Evolutionary conservation across 1,140 invertebrate genomes (phyloP).

Genomic region (Trichogramma pretiosum): DNA sequence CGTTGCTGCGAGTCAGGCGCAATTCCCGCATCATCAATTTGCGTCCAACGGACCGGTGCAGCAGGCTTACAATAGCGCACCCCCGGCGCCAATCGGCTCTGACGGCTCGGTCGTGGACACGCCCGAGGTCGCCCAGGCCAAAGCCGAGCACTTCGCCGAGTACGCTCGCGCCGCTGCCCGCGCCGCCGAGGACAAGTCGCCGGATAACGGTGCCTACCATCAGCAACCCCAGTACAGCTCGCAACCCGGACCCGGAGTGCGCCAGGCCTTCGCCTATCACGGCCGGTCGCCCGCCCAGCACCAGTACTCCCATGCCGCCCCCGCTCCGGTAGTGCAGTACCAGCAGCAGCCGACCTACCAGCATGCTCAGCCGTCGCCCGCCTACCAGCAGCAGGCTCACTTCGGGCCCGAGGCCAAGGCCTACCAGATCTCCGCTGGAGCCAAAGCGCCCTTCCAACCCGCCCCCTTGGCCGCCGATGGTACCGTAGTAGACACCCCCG

Average conservation of each 20-base stretch:
- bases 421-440: constrained; percentile 19
- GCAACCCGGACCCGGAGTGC: constrained; percentile 10
- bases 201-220: constrained; percentile 10
- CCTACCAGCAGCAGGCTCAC: constrained; percentile 24
- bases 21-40: no score
- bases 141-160: constrained; percentile 44
- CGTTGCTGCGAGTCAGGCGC: constrained; percentile 25
- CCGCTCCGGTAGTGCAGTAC: not conserved
- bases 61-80: constrained; percentile 20
- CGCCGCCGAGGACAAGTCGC: constrained; percentile 30
- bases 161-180: constrained; percentile 41
- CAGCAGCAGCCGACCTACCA: constrained; percentile 7
- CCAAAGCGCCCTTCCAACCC: constrained; percentile 35
- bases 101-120: constrained; percentile 46
- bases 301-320: constrained; percentile 9
- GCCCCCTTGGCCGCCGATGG: constrained; percentile 52
- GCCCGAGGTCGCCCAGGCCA: constrained; percentile 46
- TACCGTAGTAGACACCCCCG: constrained; percentile 52
- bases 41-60: constrained; percentile 29
- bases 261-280: constrained; percentile 8
- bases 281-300: constrained; percentile 14
- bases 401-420: constrained; percentile 24
- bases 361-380: constrained; percentile 19
- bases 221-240: constrained; percentile 17
- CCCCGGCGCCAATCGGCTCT: constrained; percentile 50